phyloP scores from a whole-genome alignment of 1,140 invertebrate genomes.

The Hyposmocoma kahamanoa region DNA sequence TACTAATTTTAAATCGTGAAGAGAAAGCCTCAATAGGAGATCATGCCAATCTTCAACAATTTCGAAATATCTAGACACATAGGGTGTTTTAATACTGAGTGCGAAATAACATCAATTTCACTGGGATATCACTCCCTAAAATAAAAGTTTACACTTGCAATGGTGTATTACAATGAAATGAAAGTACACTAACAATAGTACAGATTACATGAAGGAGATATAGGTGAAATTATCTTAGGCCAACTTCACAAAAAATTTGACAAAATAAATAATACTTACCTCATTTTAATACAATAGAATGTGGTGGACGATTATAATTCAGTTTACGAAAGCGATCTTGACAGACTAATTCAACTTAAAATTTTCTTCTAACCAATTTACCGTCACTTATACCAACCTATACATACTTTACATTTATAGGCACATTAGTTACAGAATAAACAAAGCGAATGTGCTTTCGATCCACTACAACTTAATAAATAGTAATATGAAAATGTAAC shows the following conservation, averaged over 20 bases:
- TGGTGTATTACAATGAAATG: background rate
- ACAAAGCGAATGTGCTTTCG: constrained; percentile 62
- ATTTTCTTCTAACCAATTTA: constrained; percentile 41
- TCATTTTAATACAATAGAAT: constrained; percentile 19
- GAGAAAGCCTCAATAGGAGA: constrained; percentile 55
- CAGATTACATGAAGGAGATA: background rate
- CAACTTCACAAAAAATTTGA: constrained; percentile 34
- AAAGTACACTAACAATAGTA: background rate
- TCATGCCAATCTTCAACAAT: constrained; percentile 50
- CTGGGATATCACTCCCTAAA: constrained; percentile 43
- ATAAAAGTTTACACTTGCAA: constrained; percentile 10
- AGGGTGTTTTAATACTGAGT: constrained; percentile 52
- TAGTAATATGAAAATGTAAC: constrained; percentile 43
- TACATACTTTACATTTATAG: constrained; percentile 70
- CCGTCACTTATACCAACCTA: constrained; percentile 62
- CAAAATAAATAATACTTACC: constrained; percentile 17
- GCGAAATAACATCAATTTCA: constrained; percentile 64
- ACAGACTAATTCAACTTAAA: constrained; percentile 35
- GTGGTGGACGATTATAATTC: constrained; percentile 27
- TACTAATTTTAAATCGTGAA: constrained; percentile 35
- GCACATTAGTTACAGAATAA: constrained; percentile 71
- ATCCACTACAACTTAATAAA: constrained; percentile 63
- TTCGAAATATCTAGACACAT: constrained; percentile 38
- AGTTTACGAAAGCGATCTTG: constrained; percentile 25
- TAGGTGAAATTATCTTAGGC: constrained; percentile 48